A percentile compares a stretch with the other conserved stretches of the same genome.
Conservation (phyloP, 2,797 vertebrate genomes). For the Coracias cyanogaster region DNA sequence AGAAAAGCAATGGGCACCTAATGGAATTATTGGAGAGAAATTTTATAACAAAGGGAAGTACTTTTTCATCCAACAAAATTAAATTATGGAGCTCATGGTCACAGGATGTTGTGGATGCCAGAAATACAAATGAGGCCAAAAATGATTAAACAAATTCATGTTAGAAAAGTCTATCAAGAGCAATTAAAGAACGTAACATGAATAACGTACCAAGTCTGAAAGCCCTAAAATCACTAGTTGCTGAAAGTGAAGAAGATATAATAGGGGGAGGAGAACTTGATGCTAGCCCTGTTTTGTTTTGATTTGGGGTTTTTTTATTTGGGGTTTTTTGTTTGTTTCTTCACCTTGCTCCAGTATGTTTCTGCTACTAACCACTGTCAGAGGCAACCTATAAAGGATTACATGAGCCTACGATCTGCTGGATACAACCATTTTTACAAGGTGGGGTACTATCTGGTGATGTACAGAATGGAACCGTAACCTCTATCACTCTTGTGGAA, state of each 20-base stretch:
- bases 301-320: neutral
- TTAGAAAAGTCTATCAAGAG: neutral
- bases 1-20: conserved; percentile 7
- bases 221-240: neutral
- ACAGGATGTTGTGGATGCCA: conserved; percentile 54
- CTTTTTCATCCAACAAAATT: conserved; percentile 21
- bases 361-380: neutral
- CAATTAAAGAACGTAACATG: neutral
- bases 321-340: neutral
- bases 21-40: conserved; percentile 52
- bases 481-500: neutral
- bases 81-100: neutral
- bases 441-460: neutral
- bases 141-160: neutral
- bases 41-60: conserved; percentile 62
- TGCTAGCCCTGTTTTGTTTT: neutral
- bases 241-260: neutral
- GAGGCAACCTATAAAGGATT: neutral
- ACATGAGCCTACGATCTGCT: neutral
- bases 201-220: neutral
- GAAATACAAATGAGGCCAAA: conserved; percentile 38
- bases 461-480: neutral
- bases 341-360: neutral
- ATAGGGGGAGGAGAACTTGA: fast-evolving
- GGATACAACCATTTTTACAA: neutral